Evolutionary conservation across 2,888 invertebrate species (phyloP).

Genomic region (Cryptophagus acutangulus): DNA sequence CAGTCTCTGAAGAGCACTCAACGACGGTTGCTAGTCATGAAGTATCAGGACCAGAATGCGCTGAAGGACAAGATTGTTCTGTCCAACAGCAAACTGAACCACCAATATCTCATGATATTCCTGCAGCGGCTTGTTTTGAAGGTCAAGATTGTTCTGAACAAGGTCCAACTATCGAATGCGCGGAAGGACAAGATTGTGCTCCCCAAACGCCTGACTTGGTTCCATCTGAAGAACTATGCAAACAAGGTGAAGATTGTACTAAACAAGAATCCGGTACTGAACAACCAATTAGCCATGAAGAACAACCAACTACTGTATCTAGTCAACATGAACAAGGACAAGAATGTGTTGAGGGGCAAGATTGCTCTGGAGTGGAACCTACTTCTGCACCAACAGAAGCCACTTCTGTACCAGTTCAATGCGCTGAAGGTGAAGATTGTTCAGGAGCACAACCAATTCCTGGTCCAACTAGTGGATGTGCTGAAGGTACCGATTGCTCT

Average conservation of each 20-base stretch:
- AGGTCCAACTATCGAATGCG: background rate
- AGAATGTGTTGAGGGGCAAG: slow-evolving; percentile 2
- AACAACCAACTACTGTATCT: too few relatives aligned
- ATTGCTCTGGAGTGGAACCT: background rate
- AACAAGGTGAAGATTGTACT: slow-evolving; percentile 4
- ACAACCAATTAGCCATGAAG: too few relatives aligned
- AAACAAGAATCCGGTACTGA: background rate
- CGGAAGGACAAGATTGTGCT: slow-evolving; percentile 5
- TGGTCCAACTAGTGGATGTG: slow-evolving; percentile 2
- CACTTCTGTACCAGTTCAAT: background rate
- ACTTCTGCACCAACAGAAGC: background rate
- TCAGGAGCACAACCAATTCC: background rate
- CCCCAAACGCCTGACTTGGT: background rate
- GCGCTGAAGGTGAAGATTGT: slow-evolving; percentile 1
- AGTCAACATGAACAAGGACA: too few relatives aligned
- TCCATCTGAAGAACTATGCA: background rate
- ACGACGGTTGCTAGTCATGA: too few relatives aligned
- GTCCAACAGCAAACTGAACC: background rate
- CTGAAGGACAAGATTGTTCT: slow-evolving; percentile 3
- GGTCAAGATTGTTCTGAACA: slow-evolving; percentile 3
- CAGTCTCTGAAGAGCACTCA: too few relatives aligned
- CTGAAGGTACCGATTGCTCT: slow-evolving; percentile 1
- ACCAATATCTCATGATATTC: background rate
- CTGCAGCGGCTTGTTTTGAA: background rate
- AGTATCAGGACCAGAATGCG: background rate